Conservation (phyloP, 35 echinoderm and acorn worm genomes). For the Apostichopus parvimensis region DNA sequence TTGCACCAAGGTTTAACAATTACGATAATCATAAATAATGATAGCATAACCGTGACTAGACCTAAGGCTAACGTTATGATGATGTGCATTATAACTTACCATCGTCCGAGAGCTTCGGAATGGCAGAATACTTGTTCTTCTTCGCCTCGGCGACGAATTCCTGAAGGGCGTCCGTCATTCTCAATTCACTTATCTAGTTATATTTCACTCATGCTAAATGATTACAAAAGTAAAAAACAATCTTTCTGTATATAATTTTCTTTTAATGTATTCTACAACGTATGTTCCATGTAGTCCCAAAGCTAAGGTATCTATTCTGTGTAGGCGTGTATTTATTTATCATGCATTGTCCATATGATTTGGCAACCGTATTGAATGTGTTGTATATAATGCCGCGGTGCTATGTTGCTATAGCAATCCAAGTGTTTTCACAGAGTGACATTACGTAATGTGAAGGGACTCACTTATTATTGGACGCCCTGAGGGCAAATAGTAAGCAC, state of each 20-base stretch:
- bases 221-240: neutral
- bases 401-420: neutral
- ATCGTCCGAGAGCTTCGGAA: slow-evolving; percentile 92
- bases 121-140: slow-evolving; percentile 90
- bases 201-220: slow-evolving; percentile 15
- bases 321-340: neutral
- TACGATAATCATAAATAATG: neutral
- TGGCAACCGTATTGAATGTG: neutral
- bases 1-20: too few relatives aligned
- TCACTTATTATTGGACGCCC: neutral
- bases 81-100: slow-evolving; percentile 54
- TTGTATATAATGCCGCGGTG: neutral
- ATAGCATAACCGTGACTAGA: neutral
- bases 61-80: neutral
- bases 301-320: too few relatives aligned
- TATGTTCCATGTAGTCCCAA: too few relatives aligned
- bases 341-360: neutral
- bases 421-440: neutral
- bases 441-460: neutral
- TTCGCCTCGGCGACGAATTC: slow-evolving; percentile 92
- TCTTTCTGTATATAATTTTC: neutral
- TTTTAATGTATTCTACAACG: neutral
- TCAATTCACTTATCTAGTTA: slow-evolving; percentile 22
- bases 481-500: too few relatives aligned
- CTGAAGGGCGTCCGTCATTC: slow-evolving; percentile 79